Evolutionary conservation across 1,140 invertebrate genomes (phyloP).

Genomic region (Papilio glaucus): DNA sequence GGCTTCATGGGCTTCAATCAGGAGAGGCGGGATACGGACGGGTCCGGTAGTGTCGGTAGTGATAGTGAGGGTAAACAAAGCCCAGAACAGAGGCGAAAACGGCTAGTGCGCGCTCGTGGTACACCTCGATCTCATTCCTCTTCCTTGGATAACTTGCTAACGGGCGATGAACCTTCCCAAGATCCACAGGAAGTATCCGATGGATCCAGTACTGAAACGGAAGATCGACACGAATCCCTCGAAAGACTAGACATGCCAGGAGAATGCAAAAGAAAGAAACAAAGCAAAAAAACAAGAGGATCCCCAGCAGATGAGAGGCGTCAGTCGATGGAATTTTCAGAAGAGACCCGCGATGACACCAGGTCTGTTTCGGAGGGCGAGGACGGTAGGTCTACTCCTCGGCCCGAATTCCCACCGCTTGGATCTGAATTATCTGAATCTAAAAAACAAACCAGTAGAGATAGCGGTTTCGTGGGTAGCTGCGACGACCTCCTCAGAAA

Average conservation of each 20-base stretch:
- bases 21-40: slow-evolving; percentile 90
- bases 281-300: slow-evolving; percentile 85
- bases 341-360: slow-evolving; percentile 84
- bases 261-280: slow-evolving; percentile 93
- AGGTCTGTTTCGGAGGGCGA: slow-evolving; percentile 85
- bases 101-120: slow-evolving; percentile 90
- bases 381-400: slow-evolving; percentile 86
- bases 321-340: slow-evolving; percentile 73
- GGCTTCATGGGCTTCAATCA: slow-evolving; percentile 92
- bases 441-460: slow-evolving; percentile 91
- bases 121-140: slow-evolving; percentile 91
- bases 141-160: slow-evolving; percentile 89
- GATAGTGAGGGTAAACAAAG: slow-evolving; percentile 94
- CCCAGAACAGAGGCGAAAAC: slow-evolving; percentile 92
- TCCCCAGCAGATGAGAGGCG: slow-evolving; percentile 83
- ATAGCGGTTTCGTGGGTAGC: slow-evolving; percentile 94
- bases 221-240: slow-evolving; percentile 89
- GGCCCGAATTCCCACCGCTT: slow-evolving; percentile 84
- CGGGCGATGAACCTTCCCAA: slow-evolving; percentile 83
- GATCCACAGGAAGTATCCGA: slow-evolving; percentile 86
- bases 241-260: slow-evolving; percentile 89
- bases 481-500: slow-evolving; percentile 92
- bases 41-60: slow-evolving; percentile 91
- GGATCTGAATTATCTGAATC: slow-evolving; percentile 82
- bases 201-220: slow-evolving; percentile 90